These are phyloP conservation scores for Steinernema khuongi DNA, from an alignment of 1,140 invertebrate species.

Conservation along the genomic window DNA sequence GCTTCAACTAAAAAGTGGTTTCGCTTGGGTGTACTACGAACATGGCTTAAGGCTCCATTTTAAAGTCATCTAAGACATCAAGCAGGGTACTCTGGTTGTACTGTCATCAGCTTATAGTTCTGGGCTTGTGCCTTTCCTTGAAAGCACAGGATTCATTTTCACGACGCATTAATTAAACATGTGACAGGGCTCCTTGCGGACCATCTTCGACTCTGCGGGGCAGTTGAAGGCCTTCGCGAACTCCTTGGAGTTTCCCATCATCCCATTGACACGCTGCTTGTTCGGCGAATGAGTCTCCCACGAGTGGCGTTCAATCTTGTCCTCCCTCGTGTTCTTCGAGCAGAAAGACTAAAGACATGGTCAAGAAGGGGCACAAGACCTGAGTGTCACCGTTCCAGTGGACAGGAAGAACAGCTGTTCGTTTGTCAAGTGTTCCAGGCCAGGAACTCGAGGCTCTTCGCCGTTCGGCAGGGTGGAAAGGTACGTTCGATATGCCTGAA, in stretches of 20 bases:
- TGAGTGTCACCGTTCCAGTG: constrained; percentile 56
- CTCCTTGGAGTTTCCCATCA: background rate
- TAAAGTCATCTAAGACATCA: too few relatives aligned
- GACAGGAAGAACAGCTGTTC: constrained; percentile 58
- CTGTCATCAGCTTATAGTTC: too few relatives aligned
- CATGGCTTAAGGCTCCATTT: too few relatives aligned
- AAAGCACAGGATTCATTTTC: too few relatives aligned
- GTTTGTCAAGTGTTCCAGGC: constrained; percentile 48
- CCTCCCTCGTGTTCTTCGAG: background rate
- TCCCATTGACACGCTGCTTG: background rate
- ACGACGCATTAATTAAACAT: too few relatives aligned
- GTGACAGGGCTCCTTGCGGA: background rate
- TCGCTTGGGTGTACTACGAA: too few relatives aligned
- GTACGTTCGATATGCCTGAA: background rate
- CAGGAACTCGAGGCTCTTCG: constrained; percentile 48
- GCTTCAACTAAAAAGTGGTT: too few relatives aligned
- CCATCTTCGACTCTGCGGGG: background rate
- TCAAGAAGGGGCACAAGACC: background rate
- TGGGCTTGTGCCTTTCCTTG: too few relatives aligned
- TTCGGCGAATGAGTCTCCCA: background rate
- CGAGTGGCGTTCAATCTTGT: background rate
- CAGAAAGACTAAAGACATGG: background rate
- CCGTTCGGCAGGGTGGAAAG: background rate
- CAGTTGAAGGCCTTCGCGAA: background rate
- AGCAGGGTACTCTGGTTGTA: too few relatives aligned